These are phyloP conservation scores for Agapornis roseicollis DNA, from an alignment of 2,113 vertebrate genomes.

Conservation along the genomic window DNA sequence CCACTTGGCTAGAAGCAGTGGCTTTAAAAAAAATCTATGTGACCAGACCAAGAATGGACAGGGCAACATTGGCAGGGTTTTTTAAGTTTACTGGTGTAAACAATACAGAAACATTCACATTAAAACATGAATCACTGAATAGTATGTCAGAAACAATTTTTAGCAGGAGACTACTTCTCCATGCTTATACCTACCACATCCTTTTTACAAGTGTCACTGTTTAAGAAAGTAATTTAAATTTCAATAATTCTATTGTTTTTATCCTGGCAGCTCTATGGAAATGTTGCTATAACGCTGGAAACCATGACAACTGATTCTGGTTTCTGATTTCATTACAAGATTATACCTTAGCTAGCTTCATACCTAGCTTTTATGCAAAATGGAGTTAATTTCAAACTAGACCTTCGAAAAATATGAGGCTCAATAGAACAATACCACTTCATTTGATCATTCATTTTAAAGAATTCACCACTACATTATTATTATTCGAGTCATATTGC, in stretches of 20 bases:
- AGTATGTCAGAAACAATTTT: not conserved
- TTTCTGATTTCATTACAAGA: constrained; percentile 11
- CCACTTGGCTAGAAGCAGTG: not conserved
- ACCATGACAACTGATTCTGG: constrained; percentile 41
- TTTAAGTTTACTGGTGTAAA: not conserved
- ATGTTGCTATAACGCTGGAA: constrained; percentile 20
- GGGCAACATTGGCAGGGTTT: accelerated
- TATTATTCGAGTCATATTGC: not conserved
- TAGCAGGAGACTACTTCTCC: not conserved
- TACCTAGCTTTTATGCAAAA: not conserved
- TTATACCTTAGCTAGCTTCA: not conserved
- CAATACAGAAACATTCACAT: not conserved
- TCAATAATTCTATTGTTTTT: not conserved
- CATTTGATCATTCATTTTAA: not conserved
- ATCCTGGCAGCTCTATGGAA: not conserved
- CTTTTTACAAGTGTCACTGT: not conserved
- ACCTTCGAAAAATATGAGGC: not conserved
- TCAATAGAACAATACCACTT: not conserved
- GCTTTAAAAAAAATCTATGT: not conserved
- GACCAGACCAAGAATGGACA: not conserved
- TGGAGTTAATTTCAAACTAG: not conserved
- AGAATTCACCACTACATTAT: not conserved
- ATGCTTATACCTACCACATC: not conserved
- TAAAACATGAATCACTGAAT: not conserved
- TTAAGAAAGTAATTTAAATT: constrained; percentile 5